A percentile compares a stretch with the other conserved stretches of the same genome.
Conservation (phyloP, 2,888 invertebrate genomes). For the Tinea trinotella region DNA sequence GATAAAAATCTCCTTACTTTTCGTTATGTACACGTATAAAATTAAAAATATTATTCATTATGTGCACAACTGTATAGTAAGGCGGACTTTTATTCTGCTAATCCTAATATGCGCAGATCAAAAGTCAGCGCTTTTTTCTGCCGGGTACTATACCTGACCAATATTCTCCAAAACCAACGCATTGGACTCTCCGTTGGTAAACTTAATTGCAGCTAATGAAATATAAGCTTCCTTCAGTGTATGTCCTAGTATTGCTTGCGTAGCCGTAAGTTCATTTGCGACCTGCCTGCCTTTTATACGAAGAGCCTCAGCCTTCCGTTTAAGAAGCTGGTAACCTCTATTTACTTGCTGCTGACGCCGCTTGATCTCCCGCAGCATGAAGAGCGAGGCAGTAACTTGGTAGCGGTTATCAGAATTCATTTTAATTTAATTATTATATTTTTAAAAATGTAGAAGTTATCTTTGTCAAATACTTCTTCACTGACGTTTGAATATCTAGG, state of each 20-base stretch:
- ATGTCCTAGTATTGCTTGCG: conserved; percentile 50
- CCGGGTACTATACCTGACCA: conserved; percentile 46
- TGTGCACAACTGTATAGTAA: too few species aligned
- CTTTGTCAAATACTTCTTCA: not conserved
- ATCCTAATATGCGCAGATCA: too few species aligned
- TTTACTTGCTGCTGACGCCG: conserved; percentile 51
- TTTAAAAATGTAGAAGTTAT: not conserved
- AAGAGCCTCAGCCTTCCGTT: conserved; percentile 53
- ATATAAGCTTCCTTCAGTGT: conserved; percentile 57
- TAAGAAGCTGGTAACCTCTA: conserved; percentile 51
- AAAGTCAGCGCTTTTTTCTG: too few species aligned
- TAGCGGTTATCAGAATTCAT: conserved; percentile 61
- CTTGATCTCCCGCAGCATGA: conserved; percentile 59
- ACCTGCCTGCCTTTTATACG: conserved; percentile 48
- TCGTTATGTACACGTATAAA: too few species aligned
- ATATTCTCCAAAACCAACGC: conserved; percentile 60
- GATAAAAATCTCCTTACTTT: too few species aligned
- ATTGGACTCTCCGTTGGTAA: conserved; percentile 61
- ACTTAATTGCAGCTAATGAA: conserved; percentile 57
- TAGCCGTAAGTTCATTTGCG: conserved; percentile 42
- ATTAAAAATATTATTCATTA: too few species aligned
- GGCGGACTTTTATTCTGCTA: too few species aligned
- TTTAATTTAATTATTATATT: conserved; percentile 21
- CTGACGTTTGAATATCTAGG: not conserved
- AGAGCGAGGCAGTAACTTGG: conserved; percentile 55